Evolutionary conservation across 2,888 invertebrate species (phyloP).

Genomic region (Tyria jacobaeae): DNA sequence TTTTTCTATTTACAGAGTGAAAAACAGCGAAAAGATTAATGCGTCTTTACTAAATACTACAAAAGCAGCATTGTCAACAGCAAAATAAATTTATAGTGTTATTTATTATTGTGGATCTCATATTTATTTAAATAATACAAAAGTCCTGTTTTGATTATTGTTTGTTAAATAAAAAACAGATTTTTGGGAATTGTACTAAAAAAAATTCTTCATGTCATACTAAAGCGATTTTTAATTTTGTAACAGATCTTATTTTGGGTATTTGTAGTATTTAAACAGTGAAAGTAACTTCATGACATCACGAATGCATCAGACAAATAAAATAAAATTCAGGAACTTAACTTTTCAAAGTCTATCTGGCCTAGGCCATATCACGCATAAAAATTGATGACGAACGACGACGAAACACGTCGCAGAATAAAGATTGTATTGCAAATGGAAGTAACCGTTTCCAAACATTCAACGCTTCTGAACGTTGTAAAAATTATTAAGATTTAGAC

Average conservation of each 20-base stretch:
- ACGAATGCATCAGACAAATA: no score
- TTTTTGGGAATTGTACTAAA: no score
- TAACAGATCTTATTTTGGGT: no score
- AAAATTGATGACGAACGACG: no score
- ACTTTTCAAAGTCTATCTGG: not conserved
- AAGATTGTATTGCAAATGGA: not conserved
- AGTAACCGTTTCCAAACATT: conserved; percentile 2
- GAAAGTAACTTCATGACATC: no score
- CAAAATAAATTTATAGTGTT: not conserved
- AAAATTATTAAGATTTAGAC: not conserved
- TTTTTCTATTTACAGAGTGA: not conserved
- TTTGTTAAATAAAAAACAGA: no score
- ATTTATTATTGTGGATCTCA: not conserved
- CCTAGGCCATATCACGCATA: not conserved
- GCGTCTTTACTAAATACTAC: not conserved
- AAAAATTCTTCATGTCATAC: no score
- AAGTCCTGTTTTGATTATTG: no score
- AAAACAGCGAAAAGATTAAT: not conserved
- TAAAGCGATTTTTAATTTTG: no score
- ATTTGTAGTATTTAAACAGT: no score
- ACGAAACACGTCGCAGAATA: no score
- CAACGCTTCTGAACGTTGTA: not conserved
- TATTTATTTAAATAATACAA: not conserved
- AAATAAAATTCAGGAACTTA: not conserved
- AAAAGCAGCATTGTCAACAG: not conserved